phyloP scores from a whole-genome alignment of 1,140 invertebrate genomes.

The Archivesica marissinica region DNA sequence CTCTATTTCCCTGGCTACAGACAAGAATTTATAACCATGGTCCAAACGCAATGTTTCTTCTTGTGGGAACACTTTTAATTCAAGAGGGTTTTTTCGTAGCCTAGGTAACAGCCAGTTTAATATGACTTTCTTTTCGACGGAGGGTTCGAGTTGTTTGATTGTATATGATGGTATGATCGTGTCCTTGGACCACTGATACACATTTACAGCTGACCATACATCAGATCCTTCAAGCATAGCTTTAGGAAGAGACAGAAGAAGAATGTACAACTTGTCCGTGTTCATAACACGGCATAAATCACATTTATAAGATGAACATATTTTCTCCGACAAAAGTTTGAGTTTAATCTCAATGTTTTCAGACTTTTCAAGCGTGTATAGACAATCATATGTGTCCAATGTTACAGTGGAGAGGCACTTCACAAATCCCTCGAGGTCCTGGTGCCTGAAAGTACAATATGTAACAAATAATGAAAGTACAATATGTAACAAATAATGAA shows the following conservation, averaged over 20 bases:
- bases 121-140: conserved; percentile 4
- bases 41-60: conserved; percentile 22
- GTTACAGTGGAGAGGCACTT: not conserved
- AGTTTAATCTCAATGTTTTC: conserved; percentile 14
- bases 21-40: not conserved
- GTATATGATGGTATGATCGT: not conserved
- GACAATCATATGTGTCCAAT: conserved; percentile 23
- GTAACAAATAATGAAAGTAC: too few relatives aligned
- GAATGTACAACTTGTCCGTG: conserved; percentile 16
- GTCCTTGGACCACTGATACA: conserved; percentile 31
- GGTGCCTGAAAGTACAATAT: not conserved
- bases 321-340: conserved; percentile 16
- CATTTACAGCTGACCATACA: conserved; percentile 25
- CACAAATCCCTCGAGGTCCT: conserved; percentile 23
- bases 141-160: not conserved
- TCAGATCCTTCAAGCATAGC: conserved; percentile 9
- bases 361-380: not conserved
- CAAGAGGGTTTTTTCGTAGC: conserved; percentile 21
- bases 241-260: conserved; percentile 29
- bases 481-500: too few relatives aligned
- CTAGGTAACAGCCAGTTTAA: conserved; percentile 37
- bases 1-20: conserved; percentile 41
- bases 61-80: conserved; percentile 13
- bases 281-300: conserved; percentile 9
- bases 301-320: conserved; percentile 4